A percentile compares a stretch with the other conserved stretches of the same genome.
Conservation (phyloP, 1,140 invertebrate genomes). For the Zaprionus inermis region DNA sequence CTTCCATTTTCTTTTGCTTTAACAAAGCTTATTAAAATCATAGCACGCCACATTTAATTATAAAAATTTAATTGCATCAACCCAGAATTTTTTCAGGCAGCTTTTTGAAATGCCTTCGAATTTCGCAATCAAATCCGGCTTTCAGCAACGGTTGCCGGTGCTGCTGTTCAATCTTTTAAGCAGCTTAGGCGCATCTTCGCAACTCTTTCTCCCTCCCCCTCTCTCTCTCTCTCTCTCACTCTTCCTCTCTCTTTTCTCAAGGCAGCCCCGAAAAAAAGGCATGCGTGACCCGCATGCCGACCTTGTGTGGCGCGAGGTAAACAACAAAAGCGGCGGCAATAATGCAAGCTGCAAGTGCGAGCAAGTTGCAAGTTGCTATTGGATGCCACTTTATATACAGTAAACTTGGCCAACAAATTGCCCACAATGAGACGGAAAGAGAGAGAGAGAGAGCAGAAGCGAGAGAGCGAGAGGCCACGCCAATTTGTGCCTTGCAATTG, state of each 20-base stretch:
- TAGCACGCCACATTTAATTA: no score
- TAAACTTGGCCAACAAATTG: constrained; percentile 41
- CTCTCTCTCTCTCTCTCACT: no score
- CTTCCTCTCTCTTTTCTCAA: not conserved
- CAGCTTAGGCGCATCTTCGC: no score
- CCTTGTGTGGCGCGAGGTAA: constrained; percentile 17
- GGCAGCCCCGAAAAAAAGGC: not conserved
- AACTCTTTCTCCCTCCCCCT: no score
- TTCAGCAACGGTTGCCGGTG: no score
- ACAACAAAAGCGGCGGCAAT: constrained; percentile 8
- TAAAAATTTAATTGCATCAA: no score
- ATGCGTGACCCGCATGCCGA: not conserved
- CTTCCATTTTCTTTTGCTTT: no score
- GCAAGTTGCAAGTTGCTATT: constrained; percentile 38
- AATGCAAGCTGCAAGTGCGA: constrained; percentile 1
- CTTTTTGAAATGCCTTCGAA: no score
- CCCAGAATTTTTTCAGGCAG: no score
- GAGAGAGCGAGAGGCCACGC: constrained; percentile 16
- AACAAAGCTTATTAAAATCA: no score
- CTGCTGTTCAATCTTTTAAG: no score
- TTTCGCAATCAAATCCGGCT: no score
- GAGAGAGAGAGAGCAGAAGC: not conserved
- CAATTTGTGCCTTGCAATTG: constrained; percentile 69
- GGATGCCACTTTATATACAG: constrained; percentile 59
- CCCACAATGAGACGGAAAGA: constrained; percentile 1